Evolutionary conservation across 2,113 vertebrate species (phyloP).

Genomic region (Ptilorrhoa leucosticta): DNA sequence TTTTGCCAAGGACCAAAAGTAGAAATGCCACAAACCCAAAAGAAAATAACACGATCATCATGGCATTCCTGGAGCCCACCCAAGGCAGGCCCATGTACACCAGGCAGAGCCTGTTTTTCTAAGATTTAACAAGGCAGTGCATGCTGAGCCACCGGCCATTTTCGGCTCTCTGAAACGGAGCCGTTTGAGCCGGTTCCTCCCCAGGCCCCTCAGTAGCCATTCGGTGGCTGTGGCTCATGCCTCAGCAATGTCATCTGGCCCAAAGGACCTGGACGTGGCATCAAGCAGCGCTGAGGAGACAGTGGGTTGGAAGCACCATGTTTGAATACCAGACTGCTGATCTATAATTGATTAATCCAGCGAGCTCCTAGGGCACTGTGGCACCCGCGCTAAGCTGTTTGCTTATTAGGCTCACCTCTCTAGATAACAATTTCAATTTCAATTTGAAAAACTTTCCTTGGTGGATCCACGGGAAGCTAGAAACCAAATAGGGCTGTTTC

Average conservation of each 20-base stretch:
- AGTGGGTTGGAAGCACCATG: slow-evolving; percentile 17
- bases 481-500: not conserved
- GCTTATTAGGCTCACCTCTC: not conserved
- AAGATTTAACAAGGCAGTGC: not conserved
- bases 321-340: slow-evolving; percentile 56
- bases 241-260: slow-evolving; percentile 52
- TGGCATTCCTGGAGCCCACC: slow-evolving; percentile 15
- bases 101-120: slow-evolving; percentile 24
- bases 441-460: not conserved
- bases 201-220: slow-evolving; percentile 1
- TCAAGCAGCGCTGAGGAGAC: not conserved
- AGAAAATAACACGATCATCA: slow-evolving; percentile 35
- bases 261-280: not conserved
- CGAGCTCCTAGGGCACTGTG: not conserved
- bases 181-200: not conserved
- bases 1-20: slow-evolving; percentile 38
- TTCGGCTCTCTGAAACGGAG: not conserved
- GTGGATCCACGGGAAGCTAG: not conserved
- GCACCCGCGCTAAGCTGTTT: not conserved
- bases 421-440: not conserved
- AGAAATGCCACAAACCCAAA: slow-evolving; percentile 30
- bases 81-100: not conserved
- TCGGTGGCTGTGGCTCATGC: not conserved
- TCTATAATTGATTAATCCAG: not conserved
- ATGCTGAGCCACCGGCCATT: slow-evolving; percentile 49